These are phyloP conservation scores for Tromatobia lineatoria DNA, from an alignment of 2,888 invertebrate species.

Conservation along the genomic window DNA sequence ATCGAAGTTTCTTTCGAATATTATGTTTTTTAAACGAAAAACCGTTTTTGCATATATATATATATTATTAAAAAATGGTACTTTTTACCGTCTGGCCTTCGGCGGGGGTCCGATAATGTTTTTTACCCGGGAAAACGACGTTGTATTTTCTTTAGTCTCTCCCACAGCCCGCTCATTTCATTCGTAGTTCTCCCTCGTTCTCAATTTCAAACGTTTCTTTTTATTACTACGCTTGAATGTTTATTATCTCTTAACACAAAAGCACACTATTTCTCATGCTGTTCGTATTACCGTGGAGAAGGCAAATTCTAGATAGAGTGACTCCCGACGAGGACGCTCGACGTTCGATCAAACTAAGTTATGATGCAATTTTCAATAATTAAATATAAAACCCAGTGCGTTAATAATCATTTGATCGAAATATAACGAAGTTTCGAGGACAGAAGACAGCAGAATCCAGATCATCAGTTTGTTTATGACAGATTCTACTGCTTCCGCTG, in stretches of 20 bases:
- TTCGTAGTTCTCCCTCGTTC: conserved; percentile 57
- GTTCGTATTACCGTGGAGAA: conserved; percentile 43
- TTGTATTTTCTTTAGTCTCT: conserved; percentile 73
- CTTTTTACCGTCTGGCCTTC: conserved; percentile 59
- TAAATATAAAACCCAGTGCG: conserved; percentile 48
- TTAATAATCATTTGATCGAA: conserved; percentile 27
- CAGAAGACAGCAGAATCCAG: background rate
- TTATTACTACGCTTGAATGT: conserved; percentile 24
- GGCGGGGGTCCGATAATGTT: conserved; percentile 64
- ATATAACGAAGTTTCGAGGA: conserved; percentile 8
- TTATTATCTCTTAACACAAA: conserved; percentile 10
- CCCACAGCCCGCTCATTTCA: conserved; percentile 60
- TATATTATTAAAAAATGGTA: conserved; percentile 45
- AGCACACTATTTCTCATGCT: conserved; percentile 14
- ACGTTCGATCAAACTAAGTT: conserved; percentile 60
- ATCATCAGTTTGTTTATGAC: conserved; percentile 11
- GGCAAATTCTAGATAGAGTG: conserved; percentile 30
- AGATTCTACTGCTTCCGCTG: background rate
- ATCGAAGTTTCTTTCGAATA: conserved; percentile 62
- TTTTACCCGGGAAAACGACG: conserved; percentile 72
- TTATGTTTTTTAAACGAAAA: conserved; percentile 48
- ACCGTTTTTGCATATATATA: conserved; percentile 63
- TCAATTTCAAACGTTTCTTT: conserved; percentile 63
- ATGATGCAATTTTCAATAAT: conserved; percentile 14
- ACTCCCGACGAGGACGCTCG: conserved; percentile 65